A percentile compares a stretch with the other conserved stretches of the same genome.
Conservation (phyloP, 2,113 vertebrate genomes). For the Microcebus griseorufus region DNA sequence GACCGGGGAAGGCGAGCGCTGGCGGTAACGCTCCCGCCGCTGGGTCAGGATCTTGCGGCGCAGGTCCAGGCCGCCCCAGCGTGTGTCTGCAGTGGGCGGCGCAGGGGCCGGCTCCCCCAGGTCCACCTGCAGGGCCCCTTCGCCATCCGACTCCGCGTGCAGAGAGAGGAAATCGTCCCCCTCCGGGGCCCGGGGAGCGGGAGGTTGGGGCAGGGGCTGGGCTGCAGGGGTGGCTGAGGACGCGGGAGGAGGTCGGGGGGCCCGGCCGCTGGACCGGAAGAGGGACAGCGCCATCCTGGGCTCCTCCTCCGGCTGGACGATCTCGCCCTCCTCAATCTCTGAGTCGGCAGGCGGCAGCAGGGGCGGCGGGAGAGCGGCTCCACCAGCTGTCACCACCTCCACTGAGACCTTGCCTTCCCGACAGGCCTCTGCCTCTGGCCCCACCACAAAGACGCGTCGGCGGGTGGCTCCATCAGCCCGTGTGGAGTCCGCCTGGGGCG, state of each 20-base stretch:
- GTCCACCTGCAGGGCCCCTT: conserved; percentile 82
- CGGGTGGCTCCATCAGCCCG: conserved; percentile 57
- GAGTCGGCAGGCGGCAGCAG: conserved; percentile 80
- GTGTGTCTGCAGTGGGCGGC: conserved; percentile 68
- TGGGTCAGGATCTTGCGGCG: conserved; percentile 92
- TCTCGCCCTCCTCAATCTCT: conserved; percentile 95
- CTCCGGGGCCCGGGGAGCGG: conserved; percentile 84
- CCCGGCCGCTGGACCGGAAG: conserved; percentile 60
- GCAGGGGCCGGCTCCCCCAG: conserved; percentile 76
- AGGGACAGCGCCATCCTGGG: conserved; percentile 75
- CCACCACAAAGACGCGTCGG: conserved; percentile 82
- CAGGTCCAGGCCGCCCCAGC: conserved; percentile 89
- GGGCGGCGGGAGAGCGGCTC: conserved; percentile 44
- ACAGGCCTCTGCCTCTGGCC: conserved; percentile 70
- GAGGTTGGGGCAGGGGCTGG: conserved; percentile 35
- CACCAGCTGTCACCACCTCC: conserved; percentile 79
- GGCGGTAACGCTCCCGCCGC: conserved; percentile 89
- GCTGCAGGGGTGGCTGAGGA: fast-evolving
- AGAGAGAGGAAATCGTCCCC: conserved; percentile 90
- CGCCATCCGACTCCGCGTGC: conserved; percentile 82
- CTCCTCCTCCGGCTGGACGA: conserved; percentile 86
- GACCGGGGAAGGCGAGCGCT: conserved; percentile 70
- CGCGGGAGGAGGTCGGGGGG: neutral
- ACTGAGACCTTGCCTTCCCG: conserved; percentile 81
- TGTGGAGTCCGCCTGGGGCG: conserved; percentile 68